Conservation (phyloP, 2,797 vertebrate genomes). For the Poeciliopsis gracilis region DNA sequence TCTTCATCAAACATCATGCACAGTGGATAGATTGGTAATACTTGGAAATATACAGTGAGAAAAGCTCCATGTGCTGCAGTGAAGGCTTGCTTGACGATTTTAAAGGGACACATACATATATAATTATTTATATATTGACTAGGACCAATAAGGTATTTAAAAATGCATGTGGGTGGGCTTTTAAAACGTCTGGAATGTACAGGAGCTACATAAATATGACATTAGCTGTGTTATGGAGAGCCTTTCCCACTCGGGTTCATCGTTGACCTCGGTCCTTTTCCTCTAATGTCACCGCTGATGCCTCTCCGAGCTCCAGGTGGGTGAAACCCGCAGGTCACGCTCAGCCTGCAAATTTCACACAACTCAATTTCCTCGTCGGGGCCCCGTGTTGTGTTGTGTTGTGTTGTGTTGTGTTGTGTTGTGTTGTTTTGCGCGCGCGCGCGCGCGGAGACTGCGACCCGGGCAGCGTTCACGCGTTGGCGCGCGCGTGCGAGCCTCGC, state of each 20-base stretch:
- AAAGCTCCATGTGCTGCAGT: not conserved
- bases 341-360: conserved; percentile 26
- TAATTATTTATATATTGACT: not conserved
- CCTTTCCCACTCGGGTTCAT: not conserved
- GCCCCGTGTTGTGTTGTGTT: conserved; percentile 3
- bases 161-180: not conserved
- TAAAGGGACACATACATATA: not conserved
- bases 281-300: not conserved
- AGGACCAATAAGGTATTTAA: too few relatives aligned
- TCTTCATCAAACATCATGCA: not conserved
- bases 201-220: not conserved
- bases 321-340: conserved; percentile 16
- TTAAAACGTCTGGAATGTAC: not conserved
- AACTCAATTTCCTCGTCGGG: conserved; percentile 28
- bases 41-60: not conserved
- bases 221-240: not conserved
- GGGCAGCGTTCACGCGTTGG: conserved; percentile 1
- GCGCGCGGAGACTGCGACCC: not conserved
- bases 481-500: conserved; percentile 31
- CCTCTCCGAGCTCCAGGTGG: conserved; percentile 29
- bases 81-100: not conserved
- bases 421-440: conserved; percentile 1
- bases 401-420: not conserved
- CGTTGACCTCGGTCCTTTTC: too few relatives aligned
- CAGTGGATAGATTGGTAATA: not conserved